Evolutionary conservation across 1,140 invertebrate genomes (phyloP), one percentile per base, ranked within the genome.

Genomic region (Ostrea denselamellosa): DNA sequence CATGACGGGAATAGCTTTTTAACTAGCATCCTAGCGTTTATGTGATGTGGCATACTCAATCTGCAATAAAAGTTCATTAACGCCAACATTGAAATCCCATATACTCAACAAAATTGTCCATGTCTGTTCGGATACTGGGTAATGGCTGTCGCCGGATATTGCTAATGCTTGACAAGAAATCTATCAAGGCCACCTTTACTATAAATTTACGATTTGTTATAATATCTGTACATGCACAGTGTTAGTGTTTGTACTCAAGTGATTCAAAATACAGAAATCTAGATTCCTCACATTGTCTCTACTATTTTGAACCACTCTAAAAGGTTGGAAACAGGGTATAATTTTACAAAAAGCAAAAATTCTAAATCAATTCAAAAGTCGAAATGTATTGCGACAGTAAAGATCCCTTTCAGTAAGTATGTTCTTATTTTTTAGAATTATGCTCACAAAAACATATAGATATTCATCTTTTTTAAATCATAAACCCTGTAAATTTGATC

Each of bases 131-230:
- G 56, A 62, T 62, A 7, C 17, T 19, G n/a, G 56, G 28, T 77
- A 77, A 14, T 14, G 68, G 28, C 0, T 14, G 28, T 14, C 25
- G 68, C 28, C 68, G 68, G 68, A 77, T 14, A 25, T 77, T 22
- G 25, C 25, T 77, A 25, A 25, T 28, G 28, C 28, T 77, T 77
- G 68, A 77, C 68, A 77, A 77, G 68, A 77, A 77, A 77, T 28
- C 25, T 34, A 77, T 77, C 68, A 77, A 77, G 68, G 68, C 68
- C 68, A 77, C 9, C 12, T 77, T 77, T 77, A 77, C 68, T 77
- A 77, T 34, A 77, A 14, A 25, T 77, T 34, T 77, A 77, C 25
- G 25, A 34, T 34, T 28, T 25, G 4, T 77, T 28, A 58, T 22
- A 71, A 52, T 14, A 77, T 62, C 17, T 19, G 17, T 62, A 62